Evolutionary conservation across 1,140 invertebrate species (phyloP).

Genomic region (Neodiprion pinetum): DNA sequence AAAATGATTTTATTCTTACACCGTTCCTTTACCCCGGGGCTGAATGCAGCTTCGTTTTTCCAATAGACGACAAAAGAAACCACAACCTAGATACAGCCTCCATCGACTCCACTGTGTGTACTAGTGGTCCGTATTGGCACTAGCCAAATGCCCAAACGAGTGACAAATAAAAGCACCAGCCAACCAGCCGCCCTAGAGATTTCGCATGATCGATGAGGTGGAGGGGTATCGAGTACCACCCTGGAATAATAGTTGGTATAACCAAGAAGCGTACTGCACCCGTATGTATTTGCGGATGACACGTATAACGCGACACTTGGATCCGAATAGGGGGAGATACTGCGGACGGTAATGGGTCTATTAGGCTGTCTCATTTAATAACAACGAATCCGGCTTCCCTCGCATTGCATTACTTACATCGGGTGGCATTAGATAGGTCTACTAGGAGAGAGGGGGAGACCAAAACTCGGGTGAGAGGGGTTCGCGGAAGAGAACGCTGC

Average conservation of each 20-base stretch:
- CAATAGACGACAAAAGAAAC: background rate
- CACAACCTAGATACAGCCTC: slow-evolving; percentile 1
- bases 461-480: slow-evolving; percentile 24
- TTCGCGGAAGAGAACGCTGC: slow-evolving; percentile 23
- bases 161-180: background rate
- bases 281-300: background rate
- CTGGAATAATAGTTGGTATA: slow-evolving; percentile 3
- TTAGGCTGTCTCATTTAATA: slow-evolving; percentile 65
- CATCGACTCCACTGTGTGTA: background rate
- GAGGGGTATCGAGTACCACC: slow-evolving; percentile 2
- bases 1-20: background rate
- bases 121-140: background rate
- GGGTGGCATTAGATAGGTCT: slow-evolving; percentile 25
- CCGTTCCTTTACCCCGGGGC: background rate
- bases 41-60: background rate
- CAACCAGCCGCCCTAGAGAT: background rate
- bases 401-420: slow-evolving; percentile 55
- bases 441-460: slow-evolving; percentile 16
- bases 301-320: background rate
- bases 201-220: slow-evolving; percentile 2
- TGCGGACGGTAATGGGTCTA: slow-evolving; percentile 58
- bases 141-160: background rate
- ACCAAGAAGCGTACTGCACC: background rate
- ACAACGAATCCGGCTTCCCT: slow-evolving; percentile 55
- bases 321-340: background rate